Conservation (phyloP, 2,888 invertebrate species). For the Amphimallon solstitiale region DNA sequence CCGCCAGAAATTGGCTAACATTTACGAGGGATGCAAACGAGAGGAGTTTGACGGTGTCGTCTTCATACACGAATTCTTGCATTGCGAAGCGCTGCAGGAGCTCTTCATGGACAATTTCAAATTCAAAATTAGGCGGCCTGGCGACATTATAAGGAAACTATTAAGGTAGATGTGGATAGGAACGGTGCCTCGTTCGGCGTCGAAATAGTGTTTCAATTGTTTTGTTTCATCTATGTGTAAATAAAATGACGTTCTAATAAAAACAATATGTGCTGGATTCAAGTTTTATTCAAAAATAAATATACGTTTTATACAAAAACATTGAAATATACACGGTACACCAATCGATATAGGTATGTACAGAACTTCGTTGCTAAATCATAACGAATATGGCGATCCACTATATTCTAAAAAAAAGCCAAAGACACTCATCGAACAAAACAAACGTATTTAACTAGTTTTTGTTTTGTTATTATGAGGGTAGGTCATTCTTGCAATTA, state of each 20-base stretch:
- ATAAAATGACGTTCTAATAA: no score
- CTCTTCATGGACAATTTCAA: constrained; percentile 49
- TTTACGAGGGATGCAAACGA: constrained; percentile 52
- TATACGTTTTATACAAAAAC: constrained; percentile 38
- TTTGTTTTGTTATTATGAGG: no score
- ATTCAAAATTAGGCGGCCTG: constrained; percentile 52
- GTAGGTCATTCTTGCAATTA: no score
- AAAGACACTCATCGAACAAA: constrained; percentile 7
- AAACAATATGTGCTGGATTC: not conserved
- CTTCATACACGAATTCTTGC: constrained; percentile 55
- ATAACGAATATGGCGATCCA: not conserved
- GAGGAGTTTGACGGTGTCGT: constrained; percentile 53
- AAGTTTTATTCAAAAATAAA: constrained; percentile 38
- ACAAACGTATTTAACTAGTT: not conserved
- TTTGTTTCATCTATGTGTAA: not conserved
- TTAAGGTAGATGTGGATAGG: not conserved
- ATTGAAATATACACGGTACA: constrained; percentile 37
- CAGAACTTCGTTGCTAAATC: constrained; percentile 34
- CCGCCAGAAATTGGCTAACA: constrained; percentile 52
- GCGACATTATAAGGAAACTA: constrained; percentile 41
- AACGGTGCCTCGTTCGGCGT: no score
- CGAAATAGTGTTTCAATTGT: not conserved
- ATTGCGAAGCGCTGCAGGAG: constrained; percentile 49
- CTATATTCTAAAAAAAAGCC: not conserved
- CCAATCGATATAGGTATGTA: constrained; percentile 23